Base-by-base conservation (phyloP, 2,888 invertebrate species). In the Heliconius charithonia region DNA sequence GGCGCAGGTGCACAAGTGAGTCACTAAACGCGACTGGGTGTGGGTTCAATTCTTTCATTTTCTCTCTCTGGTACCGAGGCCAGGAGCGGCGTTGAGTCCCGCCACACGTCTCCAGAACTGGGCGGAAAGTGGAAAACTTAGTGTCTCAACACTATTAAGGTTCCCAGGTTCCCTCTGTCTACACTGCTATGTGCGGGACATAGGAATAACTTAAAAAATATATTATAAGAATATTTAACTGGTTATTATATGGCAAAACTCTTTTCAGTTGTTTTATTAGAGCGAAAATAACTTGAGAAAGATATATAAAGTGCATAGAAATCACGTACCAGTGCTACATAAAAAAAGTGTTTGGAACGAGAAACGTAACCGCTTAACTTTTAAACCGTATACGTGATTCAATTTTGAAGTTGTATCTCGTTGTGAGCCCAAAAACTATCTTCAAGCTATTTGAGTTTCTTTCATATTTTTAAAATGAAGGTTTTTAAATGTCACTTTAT, bases 321-420 rank as follows among this genome's bases (percentile, higher is more conserved):
- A 92, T 91, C 92, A 93, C 92, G 92, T 92, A 89, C 88, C 86
- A 86, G 85, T 85, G 89, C 89, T 89, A 91, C 88, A 90, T 91
- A 72, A 93, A 93, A 37, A 93, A 93, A 93, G 90, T 89, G 91
- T 90, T 91, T 88, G 88, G 86, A 91, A 91, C 89, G 87, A 89
- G 89, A 90, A 91, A 91, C 89, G 92, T 91, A 91, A 93, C 91
- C 92, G 92, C 92, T 93, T 93, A 93, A 94, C 93, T 94, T 94
- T 93, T 93, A 93, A 94, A 93, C 92, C 91, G 90, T 91, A 92
- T 93, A 94, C 94, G 94, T 94, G 94, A 94, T 94, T 93, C 94
- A 94, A 94, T 94, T 94, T 92, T 87, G 89, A 91, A 93, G 91
- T 92, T 93, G 90, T 91, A 90, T 92, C 90, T 91, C 87, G 85